Evolutionary conservation across 1,140 invertebrate species (phyloP).

Genomic region (Battus philenor): DNA sequence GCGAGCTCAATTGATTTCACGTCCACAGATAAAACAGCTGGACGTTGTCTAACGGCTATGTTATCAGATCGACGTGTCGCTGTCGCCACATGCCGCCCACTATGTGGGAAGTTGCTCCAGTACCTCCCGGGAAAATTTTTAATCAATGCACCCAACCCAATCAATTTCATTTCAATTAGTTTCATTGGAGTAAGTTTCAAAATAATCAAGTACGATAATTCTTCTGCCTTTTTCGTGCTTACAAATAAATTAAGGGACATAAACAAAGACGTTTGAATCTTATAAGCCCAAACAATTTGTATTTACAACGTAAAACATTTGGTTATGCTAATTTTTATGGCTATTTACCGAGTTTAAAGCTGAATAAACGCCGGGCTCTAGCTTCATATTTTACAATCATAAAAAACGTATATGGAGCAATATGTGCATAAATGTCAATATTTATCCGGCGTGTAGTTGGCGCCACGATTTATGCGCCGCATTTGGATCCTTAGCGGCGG

Average conservation of each 20-base stretch:
- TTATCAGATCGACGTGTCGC: constrained; percentile 66
- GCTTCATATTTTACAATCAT: constrained; percentile 71
- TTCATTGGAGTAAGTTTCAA: constrained; percentile 27
- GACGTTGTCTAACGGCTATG: constrained; percentile 59
- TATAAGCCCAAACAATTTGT: constrained; percentile 55
- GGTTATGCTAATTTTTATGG: constrained; percentile 72
- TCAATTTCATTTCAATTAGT: constrained; percentile 19
- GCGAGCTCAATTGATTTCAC: constrained; percentile 68
- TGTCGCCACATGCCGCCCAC: constrained; percentile 57
- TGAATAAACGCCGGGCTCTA: constrained; percentile 46
- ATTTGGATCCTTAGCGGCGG: constrained; percentile 46
- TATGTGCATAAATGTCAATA: constrained; percentile 74
- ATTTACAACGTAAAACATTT: constrained; percentile 60
- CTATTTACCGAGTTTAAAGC: constrained; percentile 53
- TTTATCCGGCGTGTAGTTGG: constrained; percentile 38
- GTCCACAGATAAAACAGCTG: constrained; percentile 62
- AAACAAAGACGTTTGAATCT: constrained; percentile 50
- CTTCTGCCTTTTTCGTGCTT: constrained; percentile 34
- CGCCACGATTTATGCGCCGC: constrained; percentile 50
- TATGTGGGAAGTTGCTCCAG: constrained; percentile 41
- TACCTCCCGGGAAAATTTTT: constrained; percentile 20
- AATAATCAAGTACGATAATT: constrained; percentile 31
- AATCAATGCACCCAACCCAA: not conserved
- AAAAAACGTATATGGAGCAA: constrained; percentile 74
- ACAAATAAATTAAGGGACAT: constrained; percentile 49